Evolutionary conservation across 2,888 invertebrate genomes (phyloP).

Genomic region (Andricus quercusramuli): DNA sequence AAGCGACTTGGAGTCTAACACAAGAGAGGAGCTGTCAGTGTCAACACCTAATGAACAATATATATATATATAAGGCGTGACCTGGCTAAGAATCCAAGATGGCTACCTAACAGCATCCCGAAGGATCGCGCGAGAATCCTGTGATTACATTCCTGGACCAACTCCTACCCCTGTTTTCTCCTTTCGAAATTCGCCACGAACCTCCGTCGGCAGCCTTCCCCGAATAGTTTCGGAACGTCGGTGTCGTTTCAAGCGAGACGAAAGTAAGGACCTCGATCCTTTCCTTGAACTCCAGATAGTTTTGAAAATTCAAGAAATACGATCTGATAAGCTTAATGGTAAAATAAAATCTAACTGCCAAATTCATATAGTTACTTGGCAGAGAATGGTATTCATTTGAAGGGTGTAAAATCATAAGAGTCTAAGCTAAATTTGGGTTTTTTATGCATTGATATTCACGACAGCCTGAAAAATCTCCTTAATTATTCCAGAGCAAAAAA

Average conservation of each 20-base stretch:
- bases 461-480: too few relatives aligned
- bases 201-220: constrained; percentile 35
- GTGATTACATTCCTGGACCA: constrained; percentile 77
- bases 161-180: constrained; percentile 46
- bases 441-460: too few relatives aligned
- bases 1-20: constrained; percentile 36
- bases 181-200: constrained; percentile 36
- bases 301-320: constrained; percentile 42
- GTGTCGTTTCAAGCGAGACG: constrained; percentile 45
- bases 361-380: too few relatives aligned
- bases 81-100: constrained; percentile 77
- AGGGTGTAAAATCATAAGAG: too few relatives aligned
- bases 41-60: constrained; percentile 42
- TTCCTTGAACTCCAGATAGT: constrained; percentile 57
- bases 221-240: constrained; percentile 59
- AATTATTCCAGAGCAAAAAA: too few relatives aligned
- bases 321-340: background rate
- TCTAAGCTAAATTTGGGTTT: too few relatives aligned
- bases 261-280: constrained; percentile 51
- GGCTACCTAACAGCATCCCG: constrained; percentile 71
- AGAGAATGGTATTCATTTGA: too few relatives aligned
- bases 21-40: constrained; percentile 40
- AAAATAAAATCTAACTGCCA: background rate
- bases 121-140: constrained; percentile 77
- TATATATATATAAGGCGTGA: constrained; percentile 67